phyloP scores from a whole-genome alignment of 2,888 invertebrate genomes.

The Melieria crassipennis region DNA sequence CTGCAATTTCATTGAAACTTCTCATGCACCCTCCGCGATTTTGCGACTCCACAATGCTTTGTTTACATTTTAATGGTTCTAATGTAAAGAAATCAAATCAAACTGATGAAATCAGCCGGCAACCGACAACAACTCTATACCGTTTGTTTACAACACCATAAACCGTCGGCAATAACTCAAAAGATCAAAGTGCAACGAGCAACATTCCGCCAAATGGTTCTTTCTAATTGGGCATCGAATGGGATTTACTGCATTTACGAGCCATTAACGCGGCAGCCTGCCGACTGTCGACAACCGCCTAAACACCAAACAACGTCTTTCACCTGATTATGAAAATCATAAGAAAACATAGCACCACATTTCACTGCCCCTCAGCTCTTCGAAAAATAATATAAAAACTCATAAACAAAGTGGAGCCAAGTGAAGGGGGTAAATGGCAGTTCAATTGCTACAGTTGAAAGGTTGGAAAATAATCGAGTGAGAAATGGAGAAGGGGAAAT shows the following conservation, averaged over 20 bases:
- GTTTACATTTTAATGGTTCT: too few relatives aligned
- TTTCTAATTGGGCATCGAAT: too few relatives aligned
- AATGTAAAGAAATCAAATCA: too few relatives aligned
- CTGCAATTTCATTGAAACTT: too few relatives aligned
- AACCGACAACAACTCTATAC: too few relatives aligned
- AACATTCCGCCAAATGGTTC: not conserved
- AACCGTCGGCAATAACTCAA: slow-evolving; percentile 5
- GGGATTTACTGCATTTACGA: too few relatives aligned
- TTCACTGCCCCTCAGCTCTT: not conserved
- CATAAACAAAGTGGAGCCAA: not conserved
- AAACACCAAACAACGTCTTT: not conserved
- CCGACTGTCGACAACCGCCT: not conserved
- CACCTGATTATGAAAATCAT: slow-evolving; percentile 27
- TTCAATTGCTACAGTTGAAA: slow-evolving; percentile 19
- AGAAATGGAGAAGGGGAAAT: not conserved
- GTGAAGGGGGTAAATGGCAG: slow-evolving; percentile 3
- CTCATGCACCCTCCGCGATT: too few relatives aligned
- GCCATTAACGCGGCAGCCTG: too few relatives aligned
- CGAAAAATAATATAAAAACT: not conserved
- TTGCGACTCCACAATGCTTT: too few relatives aligned
- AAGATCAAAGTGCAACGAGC: slow-evolving; percentile 21
- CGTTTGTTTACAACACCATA: not conserved
- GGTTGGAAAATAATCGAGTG: not conserved
- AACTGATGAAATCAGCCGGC: too few relatives aligned
- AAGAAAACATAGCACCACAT: slow-evolving; percentile 1